Conservation (phyloP, 2,113 vertebrate genomes). For the Columba janthina region DNA sequence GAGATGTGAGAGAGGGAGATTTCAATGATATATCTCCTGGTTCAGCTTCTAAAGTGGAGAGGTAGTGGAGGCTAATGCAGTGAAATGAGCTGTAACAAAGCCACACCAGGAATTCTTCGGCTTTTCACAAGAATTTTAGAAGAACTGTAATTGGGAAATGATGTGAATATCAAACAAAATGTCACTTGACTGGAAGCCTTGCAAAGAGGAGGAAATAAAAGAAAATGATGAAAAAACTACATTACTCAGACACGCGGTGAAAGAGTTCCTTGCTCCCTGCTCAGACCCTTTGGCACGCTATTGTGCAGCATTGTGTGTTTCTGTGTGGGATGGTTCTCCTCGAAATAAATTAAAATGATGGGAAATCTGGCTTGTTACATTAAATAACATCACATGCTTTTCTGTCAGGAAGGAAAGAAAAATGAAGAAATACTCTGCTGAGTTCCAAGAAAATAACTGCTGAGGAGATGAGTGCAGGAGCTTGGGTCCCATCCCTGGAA, state of each 20-base stretch:
- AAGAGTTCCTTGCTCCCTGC: not conserved
- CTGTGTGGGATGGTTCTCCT: not conserved
- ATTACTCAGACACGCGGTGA: not conserved
- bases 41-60: constrained; percentile 2
- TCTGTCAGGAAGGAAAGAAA: not conserved
- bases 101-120: constrained; percentile 20
- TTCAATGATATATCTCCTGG: not conserved
- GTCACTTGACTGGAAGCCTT: constrained; percentile 35
- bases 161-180: constrained; percentile 61
- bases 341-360: constrained; percentile 50
- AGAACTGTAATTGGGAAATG: constrained; percentile 43
- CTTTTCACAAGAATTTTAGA: constrained; percentile 47
- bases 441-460: constrained; percentile 33
- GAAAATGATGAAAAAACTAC: not conserved
- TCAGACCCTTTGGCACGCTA: not conserved
- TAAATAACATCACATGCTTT: constrained; percentile 57
- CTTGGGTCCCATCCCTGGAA: not conserved
- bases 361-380: constrained; percentile 7
- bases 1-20: not conserved
- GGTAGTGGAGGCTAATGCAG: constrained; percentile 12
- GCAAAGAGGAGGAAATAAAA: not conserved
- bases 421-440: not conserved
- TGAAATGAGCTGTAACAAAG: constrained; percentile 57
- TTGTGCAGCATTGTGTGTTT: constrained; percentile 18
- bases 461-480: not conserved